phyloP scores from a whole-genome alignment of 2,888 invertebrate species.

The Tetragonula carbonaria region DNA sequence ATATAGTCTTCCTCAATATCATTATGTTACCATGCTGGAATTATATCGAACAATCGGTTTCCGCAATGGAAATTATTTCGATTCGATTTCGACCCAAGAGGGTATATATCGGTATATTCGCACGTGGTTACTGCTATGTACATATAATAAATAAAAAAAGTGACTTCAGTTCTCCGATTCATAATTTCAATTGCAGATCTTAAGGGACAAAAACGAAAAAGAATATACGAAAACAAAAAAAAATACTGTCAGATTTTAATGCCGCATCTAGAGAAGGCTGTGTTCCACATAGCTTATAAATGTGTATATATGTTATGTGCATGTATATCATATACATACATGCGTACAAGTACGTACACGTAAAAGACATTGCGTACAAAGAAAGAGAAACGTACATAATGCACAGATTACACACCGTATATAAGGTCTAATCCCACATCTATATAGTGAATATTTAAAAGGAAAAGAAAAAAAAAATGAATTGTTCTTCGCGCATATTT shows the following conservation, averaged over 20 bases:
- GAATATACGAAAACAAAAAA: slow-evolving; percentile 31
- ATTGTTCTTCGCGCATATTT: slow-evolving; percentile 58
- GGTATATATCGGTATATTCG: slow-evolving; percentile 4
- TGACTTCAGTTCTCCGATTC: slow-evolving; percentile 25
- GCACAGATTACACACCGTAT: slow-evolving; percentile 52
- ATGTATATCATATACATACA: slow-evolving; percentile 27
- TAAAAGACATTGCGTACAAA: slow-evolving; percentile 37
- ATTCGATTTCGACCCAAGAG: background rate
- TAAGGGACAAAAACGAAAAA: slow-evolving; percentile 23
- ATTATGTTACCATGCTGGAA: background rate
- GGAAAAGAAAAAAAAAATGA: slow-evolving; percentile 32
- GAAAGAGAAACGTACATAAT: slow-evolving; percentile 37
- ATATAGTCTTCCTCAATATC: slow-evolving; percentile 26
- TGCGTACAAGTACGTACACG: slow-evolving; percentile 15
- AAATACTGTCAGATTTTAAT: slow-evolving; percentile 32
- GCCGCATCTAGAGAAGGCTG: slow-evolving; percentile 51
- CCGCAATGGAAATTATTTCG: background rate
- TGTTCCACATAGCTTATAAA: slow-evolving; percentile 45
- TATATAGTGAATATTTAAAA: slow-evolving; percentile 53
- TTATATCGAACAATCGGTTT: slow-evolving; percentile 10
- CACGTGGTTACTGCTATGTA: slow-evolving; percentile 18
- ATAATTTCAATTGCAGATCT: slow-evolving; percentile 3
- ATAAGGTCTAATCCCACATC: slow-evolving; percentile 57
- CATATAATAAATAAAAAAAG: slow-evolving; percentile 19
- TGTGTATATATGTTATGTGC: slow-evolving; percentile 39